These are phyloP conservation scores for Drosophila arawakana DNA, from an alignment of 1,140 invertebrate genomes.

Conservation along the genomic window DNA sequence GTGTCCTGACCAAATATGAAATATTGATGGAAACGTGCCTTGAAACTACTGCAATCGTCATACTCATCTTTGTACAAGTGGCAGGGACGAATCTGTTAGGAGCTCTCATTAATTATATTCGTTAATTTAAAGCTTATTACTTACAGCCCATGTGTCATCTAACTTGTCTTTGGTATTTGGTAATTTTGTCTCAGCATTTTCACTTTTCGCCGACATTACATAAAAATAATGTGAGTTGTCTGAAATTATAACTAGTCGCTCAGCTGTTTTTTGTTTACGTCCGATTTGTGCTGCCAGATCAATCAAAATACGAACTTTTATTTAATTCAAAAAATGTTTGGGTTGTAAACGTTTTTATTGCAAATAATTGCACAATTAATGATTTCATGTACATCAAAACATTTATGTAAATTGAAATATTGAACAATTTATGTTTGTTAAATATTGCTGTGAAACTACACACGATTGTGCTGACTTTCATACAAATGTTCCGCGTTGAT, in stretches of 20 bases:
- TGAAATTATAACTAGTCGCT: slow-evolving; percentile 8
- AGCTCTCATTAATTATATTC: not conserved
- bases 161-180: slow-evolving; percentile 45
- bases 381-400: slow-evolving; percentile 40
- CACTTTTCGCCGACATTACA: slow-evolving; percentile 45
- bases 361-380: slow-evolving; percentile 51
- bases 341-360: slow-evolving; percentile 37
- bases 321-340: not conserved
- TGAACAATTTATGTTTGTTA: slow-evolving; percentile 33
- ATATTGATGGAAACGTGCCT: slow-evolving; percentile 93
- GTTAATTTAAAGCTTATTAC: slow-evolving; percentile 5
- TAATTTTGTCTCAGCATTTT: slow-evolving; percentile 46
- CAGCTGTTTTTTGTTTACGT: slow-evolving; percentile 63
- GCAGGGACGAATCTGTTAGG: slow-evolving; percentile 89
- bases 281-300: slow-evolving; percentile 4
- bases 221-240: slow-evolving; percentile 40
- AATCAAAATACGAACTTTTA: not conserved
- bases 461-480: slow-evolving; percentile 17
- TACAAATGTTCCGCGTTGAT: slow-evolving; percentile 4
- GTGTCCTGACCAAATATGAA: slow-evolving; percentile 90
- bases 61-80: slow-evolving; percentile 91
- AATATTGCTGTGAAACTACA: slow-evolving; percentile 29
- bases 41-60: slow-evolving; percentile 90
- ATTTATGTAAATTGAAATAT: slow-evolving; percentile 44
- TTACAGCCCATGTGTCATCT: slow-evolving; percentile 70